Base-by-base conservation (phyloP, 2,888 invertebrate genomes). In the Tridacna gigas region DNA sequence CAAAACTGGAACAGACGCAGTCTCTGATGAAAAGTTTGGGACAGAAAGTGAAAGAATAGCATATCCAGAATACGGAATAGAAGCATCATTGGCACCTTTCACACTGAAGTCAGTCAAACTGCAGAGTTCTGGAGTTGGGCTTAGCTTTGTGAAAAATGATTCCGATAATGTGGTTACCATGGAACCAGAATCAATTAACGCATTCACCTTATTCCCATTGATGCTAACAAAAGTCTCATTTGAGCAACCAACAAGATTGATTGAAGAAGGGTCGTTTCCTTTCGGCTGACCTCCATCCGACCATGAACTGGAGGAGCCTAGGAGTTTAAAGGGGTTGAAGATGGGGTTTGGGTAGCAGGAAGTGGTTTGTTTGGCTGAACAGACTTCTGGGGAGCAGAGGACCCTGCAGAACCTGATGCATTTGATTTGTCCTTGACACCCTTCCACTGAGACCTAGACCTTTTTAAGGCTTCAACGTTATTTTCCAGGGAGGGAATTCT, bases 1-100 rank as follows among this genome's bases (percentile, higher is more conserved):
- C 51, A 51, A 51, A 51, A 51, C 51, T 51, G 51, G 51, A 51
- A n/a, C n/a, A n/a, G n/a, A n/a, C n/a, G n/a, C n/a, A n/a, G n/a
- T n/a, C n/a, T n/a, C n/a, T n/a, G n/a, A n/a, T n/a, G n/a, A n/a
- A n/a, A n/a, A n/a, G n/a, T n/a, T n/a, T n/a, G n/a, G n/a, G n/a
- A n/a, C n/a, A n/a, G n/a, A n/a, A n/a, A n/a, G n/a, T n/a, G n/a
- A n/a, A n/a, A n/a, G n/a, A n/a, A 69, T 69, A 51, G 51, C 51
- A 18, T 51, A 51, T 18, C 11, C 51, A 51, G 51, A 15, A 61
- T 15, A 12, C n/a, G 61, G n/a, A 61, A n/a, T n/a, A n/a, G n/a
- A n/a, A 12, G 9, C n/a, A 61, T 61, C 61, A 15, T 61, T 61
- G 12, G 61, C 61, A 61, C 61, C 12, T 61, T 61, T 61, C 9